Percentiles rank a stretch among this genome's conserved stretches.
These are phyloP conservation scores for Rhea pennata DNA, from an alignment of 2,113 vertebrate species.

Conservation along the genomic window DNA sequence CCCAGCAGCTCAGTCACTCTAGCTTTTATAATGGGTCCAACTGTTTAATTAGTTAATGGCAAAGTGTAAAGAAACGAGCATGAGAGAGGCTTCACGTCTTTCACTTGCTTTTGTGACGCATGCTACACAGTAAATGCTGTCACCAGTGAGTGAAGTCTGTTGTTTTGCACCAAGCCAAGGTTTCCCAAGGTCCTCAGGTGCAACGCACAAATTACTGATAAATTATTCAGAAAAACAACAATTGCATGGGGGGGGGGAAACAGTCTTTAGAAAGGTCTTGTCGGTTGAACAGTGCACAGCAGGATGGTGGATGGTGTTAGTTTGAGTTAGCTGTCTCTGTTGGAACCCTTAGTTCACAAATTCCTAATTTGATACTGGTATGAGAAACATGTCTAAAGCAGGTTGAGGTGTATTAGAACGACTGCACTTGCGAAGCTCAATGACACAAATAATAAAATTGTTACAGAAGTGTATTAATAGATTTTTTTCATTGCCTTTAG, in stretches of 20 bases:
- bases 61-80: background rate
- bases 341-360: background rate
- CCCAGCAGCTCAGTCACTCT: background rate
- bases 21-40: background rate
- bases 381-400: background rate
- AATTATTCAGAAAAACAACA: background rate
- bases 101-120: accelerated
- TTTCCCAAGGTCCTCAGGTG: background rate
- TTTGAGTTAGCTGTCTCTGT: background rate
- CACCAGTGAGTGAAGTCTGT: background rate
- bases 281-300: background rate
- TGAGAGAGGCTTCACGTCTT: background rate
- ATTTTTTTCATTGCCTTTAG: background rate
- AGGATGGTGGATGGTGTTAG: background rate
- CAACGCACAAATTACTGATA: background rate
- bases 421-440: background rate
- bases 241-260: background rate
- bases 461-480: background rate
- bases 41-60: background rate
- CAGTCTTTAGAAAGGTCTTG: background rate
- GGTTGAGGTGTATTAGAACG: background rate
- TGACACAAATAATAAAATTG: background rate
- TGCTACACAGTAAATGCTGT: background rate
- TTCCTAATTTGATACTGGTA: background rate
- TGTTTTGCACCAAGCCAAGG: background rate